These are phyloP conservation scores for Anniella stebbinsi DNA, from an alignment of 2,797 vertebrate genomes.

Conservation along the genomic window DNA sequence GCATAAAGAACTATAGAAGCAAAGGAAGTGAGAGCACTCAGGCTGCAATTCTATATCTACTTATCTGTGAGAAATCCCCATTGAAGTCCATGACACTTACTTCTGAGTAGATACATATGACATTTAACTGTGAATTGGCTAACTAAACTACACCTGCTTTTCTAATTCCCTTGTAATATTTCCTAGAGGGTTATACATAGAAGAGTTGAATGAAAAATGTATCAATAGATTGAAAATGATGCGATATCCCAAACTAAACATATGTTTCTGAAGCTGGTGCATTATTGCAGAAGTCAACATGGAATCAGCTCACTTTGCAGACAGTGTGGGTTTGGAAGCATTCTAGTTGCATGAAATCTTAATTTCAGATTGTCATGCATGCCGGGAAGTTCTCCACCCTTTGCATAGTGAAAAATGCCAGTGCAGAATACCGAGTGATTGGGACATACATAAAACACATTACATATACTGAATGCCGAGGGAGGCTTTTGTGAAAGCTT, in stretches of 20 bases:
- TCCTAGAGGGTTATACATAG: background rate
- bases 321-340: background rate
- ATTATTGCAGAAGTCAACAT: background rate
- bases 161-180: background rate
- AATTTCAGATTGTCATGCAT: background rate
- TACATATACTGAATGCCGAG: background rate
- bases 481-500: constrained; percentile 39
- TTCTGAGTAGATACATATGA: background rate
- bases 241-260: background rate
- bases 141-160: background rate
- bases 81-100: background rate
- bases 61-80: background rate
- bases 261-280: background rate
- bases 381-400: background rate
- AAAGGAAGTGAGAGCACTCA: background rate
- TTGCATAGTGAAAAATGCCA: background rate
- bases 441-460: background rate
- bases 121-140: background rate
- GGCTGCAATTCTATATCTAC: background rate
- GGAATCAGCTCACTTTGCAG: background rate
- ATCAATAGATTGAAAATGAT: background rate
- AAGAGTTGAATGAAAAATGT: background rate
- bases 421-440: accelerated
- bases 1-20: background rate
- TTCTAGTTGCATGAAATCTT: background rate